phyloP scores from a whole-genome alignment of 2,888 invertebrate genomes.

The Hedya salicella region DNA sequence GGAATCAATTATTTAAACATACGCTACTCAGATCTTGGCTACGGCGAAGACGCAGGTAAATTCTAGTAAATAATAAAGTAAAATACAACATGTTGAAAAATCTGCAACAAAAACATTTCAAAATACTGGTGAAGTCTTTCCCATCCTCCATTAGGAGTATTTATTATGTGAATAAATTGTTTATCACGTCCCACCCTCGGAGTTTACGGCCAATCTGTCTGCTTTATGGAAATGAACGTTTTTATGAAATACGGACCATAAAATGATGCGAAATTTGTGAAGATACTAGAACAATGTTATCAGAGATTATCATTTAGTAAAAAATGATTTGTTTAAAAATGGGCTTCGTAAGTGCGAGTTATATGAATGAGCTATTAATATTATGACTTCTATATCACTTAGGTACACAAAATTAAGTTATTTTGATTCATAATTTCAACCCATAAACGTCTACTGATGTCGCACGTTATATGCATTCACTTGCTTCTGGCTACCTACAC shows the following conservation, averaged over 20 bases:
- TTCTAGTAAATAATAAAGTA: too few relatives aligned
- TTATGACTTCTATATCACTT: too few relatives aligned
- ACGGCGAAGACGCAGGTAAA: too few relatives aligned
- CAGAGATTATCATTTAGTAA: not conserved
- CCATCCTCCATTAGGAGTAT: constrained; percentile 12
- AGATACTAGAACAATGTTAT: not conserved
- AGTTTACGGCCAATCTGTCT: constrained; percentile 30
- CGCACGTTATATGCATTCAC: too few relatives aligned
- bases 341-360: too few relatives aligned
- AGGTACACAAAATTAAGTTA: too few relatives aligned
- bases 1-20: too few relatives aligned
- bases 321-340: not conserved
- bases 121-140: not conserved
- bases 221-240: constrained; percentile 33
- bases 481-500: too few relatives aligned
- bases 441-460: too few relatives aligned
- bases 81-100: not conserved
- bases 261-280: constrained; percentile 6
- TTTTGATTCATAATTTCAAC: too few relatives aligned
- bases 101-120: not conserved
- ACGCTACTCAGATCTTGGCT: too few relatives aligned
- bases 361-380: too few relatives aligned
- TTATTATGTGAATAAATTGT: constrained; percentile 32
- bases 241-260: constrained; percentile 25
- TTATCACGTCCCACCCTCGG: constrained; percentile 16